These are phyloP conservation scores for Thinocorus orbignyianus DNA, from an alignment of 2,113 vertebrate species.

Conservation along the genomic window DNA sequence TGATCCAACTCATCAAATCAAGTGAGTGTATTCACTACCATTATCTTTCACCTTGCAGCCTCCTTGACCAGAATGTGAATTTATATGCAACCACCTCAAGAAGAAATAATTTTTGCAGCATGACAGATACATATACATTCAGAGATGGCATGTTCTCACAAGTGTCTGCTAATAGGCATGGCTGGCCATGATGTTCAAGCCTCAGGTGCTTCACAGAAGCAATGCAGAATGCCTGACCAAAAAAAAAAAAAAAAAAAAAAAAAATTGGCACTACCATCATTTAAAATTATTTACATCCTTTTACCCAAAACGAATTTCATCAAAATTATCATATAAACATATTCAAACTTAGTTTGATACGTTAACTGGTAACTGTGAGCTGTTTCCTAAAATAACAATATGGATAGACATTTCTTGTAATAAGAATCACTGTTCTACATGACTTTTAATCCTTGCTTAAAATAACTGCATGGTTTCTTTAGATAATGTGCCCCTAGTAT, in stretches of 20 bases:
- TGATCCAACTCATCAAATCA: background rate
- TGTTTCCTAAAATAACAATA: background rate
- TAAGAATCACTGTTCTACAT: background rate
- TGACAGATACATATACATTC: background rate
- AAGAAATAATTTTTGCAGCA: background rate
- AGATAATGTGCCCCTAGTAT: background rate
- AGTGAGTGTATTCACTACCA: background rate
- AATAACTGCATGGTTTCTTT: background rate
- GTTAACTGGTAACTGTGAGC: background rate
- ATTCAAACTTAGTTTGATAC: background rate
- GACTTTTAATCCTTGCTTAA: background rate
- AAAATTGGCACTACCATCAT: background rate
- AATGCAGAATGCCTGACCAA: background rate
- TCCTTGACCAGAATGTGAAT: background rate
- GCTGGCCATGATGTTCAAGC: background rate
- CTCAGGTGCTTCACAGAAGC: background rate
- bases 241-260: background rate
- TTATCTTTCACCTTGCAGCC: background rate
- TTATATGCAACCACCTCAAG: background rate
- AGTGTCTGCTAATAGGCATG: background rate
- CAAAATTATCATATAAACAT: background rate
- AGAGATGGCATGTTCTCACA: background rate
- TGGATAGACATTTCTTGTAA: background rate
- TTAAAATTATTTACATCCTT: background rate
- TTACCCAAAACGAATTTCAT: background rate